Conservation (phyloP, 1,140 invertebrate species). For the Trichogramma pretiosum region DNA sequence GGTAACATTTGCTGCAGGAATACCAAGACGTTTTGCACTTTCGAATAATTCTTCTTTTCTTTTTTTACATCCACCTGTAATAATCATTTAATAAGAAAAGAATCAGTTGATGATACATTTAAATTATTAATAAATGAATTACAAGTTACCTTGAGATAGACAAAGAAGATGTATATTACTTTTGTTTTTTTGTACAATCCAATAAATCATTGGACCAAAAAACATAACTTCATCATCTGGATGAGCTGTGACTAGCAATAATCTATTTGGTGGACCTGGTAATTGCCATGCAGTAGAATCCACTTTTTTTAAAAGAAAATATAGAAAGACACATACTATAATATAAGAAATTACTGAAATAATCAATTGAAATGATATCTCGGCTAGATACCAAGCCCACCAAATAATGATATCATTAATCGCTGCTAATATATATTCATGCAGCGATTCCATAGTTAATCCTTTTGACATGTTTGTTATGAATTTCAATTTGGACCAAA, state of each 20-base stretch:
- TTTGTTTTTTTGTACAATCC: conserved; percentile 52
- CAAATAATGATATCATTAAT: conserved; percentile 24
- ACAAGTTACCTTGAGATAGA: conserved; percentile 70
- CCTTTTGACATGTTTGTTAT: conserved; percentile 1
- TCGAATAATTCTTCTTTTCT: conserved; percentile 70
- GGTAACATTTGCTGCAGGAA: conserved; percentile 64
- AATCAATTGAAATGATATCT: conserved; percentile 38
- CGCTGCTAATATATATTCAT: conserved; percentile 5
- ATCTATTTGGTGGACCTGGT: conserved; percentile 44
- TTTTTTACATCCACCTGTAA: conserved; percentile 59
- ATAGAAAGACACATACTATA: conserved; percentile 35
- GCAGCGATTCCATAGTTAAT: not conserved
- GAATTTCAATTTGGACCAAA: no score
- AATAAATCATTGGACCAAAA: conserved; percentile 83
- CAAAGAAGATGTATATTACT: conserved; percentile 74
- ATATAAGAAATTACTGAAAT: conserved; percentile 35
- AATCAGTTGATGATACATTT: conserved; percentile 1
- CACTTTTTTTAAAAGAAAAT: conserved; percentile 34
- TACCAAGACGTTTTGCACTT: conserved; percentile 69
- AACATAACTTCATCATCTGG: conserved; percentile 99
- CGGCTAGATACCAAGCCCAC: conserved; percentile 40
- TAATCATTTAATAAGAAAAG: no score
- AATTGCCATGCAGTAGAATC: conserved; percentile 39
- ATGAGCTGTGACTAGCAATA: conserved; percentile 83
- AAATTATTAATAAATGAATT: no score